Evolutionary conservation across 2,113 vertebrate species (phyloP), one percentile per base, ranked within the genome.

Genomic region (Pleuronectes platessa): DNA sequence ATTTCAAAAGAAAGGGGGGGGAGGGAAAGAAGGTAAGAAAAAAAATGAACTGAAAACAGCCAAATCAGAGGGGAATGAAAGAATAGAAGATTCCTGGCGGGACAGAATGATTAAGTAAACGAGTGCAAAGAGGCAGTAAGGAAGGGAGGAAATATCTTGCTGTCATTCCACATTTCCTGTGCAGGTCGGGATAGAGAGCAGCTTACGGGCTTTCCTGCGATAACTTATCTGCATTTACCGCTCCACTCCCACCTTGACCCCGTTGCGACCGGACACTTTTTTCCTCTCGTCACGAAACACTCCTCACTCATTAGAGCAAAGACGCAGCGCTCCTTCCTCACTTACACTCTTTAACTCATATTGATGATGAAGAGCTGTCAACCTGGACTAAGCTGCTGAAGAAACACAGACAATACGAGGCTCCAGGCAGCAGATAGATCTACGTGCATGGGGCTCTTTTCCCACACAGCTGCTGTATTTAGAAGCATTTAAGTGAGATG

Each of bases 161-260:
- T 76, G 86, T 93, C 89, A 74, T 73, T 89, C 67, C 63, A 68
- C 66, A 89, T 93, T 92, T 93, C 92, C 91, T 89, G 76, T 53
- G 49, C 24, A 77, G 70, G 49, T 71, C 59, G 55, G 69, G 90
- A 92, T 61, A 49, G 55, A 83, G 65, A 70, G 76, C 86, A 88
- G 91, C 84, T 91, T 90, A 92, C 86, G 81, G 86, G 61, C 79
- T 54, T n/a, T 74, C 62, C 78, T 78, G 67, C 63, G 92, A 94
- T 93, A 93, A 84, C 81, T 74, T 92, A 92, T 93, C 90, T 89
- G 60, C 68, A 37, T 70, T 75, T 59, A 64, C 54, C 4, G 9
- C 71, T 62, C 47, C 75, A 79, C 72, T 82, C 78, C 68, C 68
- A 73, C 74, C 69, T 74, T 76, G 71, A 76, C 76, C 83, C 76